A percentile compares a stretch with the other conserved stretches of the same genome.
Conservation (phyloP, 2,888 invertebrate genomes). For the Himalopsyche anomala region DNA sequence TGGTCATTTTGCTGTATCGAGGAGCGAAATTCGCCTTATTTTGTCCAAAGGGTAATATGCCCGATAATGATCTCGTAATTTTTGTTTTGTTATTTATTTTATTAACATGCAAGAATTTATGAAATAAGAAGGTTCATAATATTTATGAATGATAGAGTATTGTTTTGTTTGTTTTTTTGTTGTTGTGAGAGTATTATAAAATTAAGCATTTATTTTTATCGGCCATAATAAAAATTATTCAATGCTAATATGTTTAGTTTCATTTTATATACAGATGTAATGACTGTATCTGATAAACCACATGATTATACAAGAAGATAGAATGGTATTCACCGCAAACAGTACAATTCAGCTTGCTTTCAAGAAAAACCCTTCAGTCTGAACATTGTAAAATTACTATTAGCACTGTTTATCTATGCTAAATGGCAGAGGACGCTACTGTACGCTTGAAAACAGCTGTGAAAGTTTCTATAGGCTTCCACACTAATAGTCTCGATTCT, state of each 20-base stretch:
- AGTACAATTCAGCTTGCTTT: too few species aligned
- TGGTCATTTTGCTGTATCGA: not conserved
- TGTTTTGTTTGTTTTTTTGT: constrained; percentile 21
- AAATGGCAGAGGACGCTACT: too few species aligned
- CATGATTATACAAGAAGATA: too few species aligned
- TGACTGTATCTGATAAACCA: too few species aligned
- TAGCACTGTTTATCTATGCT: too few species aligned
- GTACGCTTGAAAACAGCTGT: too few species aligned
- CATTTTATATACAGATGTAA: too few species aligned
- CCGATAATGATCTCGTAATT: constrained; percentile 38
- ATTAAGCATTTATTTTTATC: constrained; percentile 11
- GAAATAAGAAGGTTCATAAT: constrained; percentile 20
- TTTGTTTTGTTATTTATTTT: constrained; percentile 18
- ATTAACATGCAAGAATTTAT: not conserved
- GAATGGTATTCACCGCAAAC: too few species aligned
- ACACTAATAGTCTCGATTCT: too few species aligned
- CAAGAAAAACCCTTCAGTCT: too few species aligned
- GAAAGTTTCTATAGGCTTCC: too few species aligned
- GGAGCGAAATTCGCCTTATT: not conserved
- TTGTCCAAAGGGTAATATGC: not conserved
- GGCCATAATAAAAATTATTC: not conserved
- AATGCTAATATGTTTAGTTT: not conserved
- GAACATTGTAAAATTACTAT: too few species aligned
- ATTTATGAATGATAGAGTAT: constrained; percentile 19
- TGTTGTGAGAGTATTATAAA: constrained; percentile 23